These are phyloP conservation scores for Aporophyla lueneburgensis DNA, from an alignment of 2,888 invertebrate genomes.

Conservation along the genomic window DNA sequence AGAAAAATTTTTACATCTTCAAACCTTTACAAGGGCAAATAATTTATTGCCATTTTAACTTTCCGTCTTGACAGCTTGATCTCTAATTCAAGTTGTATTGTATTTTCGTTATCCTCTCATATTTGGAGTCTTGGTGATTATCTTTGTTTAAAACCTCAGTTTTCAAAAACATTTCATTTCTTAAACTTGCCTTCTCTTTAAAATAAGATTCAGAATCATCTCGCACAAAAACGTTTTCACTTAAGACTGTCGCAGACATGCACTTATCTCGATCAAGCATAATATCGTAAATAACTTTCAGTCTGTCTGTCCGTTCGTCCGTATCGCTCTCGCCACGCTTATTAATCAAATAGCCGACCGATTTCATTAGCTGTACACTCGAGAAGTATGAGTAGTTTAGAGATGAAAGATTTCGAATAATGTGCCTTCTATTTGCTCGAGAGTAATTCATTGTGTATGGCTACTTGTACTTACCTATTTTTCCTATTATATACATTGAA, in stretches of 20 bases:
- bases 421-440: slow-evolving; percentile 9
- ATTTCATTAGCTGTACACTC: slow-evolving; percentile 54
- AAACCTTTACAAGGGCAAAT: not conserved
- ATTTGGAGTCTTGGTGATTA: not conserved
- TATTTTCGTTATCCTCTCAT: not conserved
- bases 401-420: slow-evolving; percentile 46
- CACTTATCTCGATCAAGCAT: slow-evolving; percentile 51
- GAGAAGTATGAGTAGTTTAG: slow-evolving; percentile 44
- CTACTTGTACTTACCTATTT: not conserved
- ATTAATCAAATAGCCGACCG: slow-evolving; percentile 41
- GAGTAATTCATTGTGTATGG: not conserved
- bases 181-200: not conserved
- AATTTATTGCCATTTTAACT: not conserved
- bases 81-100: not conserved
- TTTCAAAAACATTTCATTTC: not conserved
- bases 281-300: slow-evolving; percentile 74
- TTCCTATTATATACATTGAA: not conserved
- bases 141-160: not conserved
- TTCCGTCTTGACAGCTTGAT: not conserved
- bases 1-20: not conserved
- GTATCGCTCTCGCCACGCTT: slow-evolving; percentile 67
- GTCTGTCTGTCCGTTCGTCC: slow-evolving; percentile 66
- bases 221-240: slow-evolving; percentile 29
- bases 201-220: slow-evolving; percentile 11
- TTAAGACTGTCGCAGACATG: slow-evolving; percentile 43